Percentiles rank a stretch among this genome's conserved stretches.
These are phyloP conservation scores for Hormiphora californensis DNA, from an alignment of 37 sponge, comb jelly and placozoan species.

Conservation along the genomic window DNA sequence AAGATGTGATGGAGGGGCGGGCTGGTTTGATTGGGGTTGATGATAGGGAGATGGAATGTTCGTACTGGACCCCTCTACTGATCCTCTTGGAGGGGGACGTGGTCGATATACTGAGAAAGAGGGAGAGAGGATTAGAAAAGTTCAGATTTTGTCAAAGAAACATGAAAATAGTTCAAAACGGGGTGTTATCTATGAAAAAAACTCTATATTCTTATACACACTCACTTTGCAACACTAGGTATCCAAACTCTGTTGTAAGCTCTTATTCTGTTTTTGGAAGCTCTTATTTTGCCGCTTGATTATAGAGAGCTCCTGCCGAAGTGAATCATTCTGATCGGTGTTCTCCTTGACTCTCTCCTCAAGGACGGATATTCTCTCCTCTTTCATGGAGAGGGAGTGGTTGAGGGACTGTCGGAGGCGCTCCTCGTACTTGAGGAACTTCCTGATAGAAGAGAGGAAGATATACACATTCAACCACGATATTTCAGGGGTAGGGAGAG, in stretches of 20 bases:
- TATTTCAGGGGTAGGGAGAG: too few species aligned
- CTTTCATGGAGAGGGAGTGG: conserved; percentile 31
- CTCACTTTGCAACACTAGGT: background rate
- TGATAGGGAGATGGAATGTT: conserved; percentile 12
- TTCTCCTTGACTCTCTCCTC: conserved; percentile 46
- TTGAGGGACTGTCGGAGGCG: background rate
- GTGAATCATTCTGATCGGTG: conserved; percentile 24
- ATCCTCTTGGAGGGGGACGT: background rate
- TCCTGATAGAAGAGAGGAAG: too few species aligned
- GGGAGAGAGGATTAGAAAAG: too few species aligned
- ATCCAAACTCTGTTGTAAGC: conserved; percentile 40
- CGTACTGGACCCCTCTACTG: conserved; percentile 34
- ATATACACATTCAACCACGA: too few species aligned
- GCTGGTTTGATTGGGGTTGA: conserved; percentile 48
- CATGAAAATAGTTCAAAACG: background rate
- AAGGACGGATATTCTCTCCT: conserved; percentile 25
- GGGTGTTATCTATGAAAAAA: background rate
- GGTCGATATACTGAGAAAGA: conserved; percentile 1
- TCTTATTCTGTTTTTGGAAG: conserved; percentile 11
- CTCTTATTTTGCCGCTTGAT: conserved; percentile 46
- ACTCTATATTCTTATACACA: background rate
- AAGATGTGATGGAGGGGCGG: too few species aligned
- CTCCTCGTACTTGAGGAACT: conserved; percentile 51
- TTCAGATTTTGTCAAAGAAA: background rate
- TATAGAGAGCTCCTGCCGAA: conserved; percentile 28